Evolutionary conservation across 2,888 invertebrate species (phyloP).

Genomic region (Pilophorus perplexus): DNA sequence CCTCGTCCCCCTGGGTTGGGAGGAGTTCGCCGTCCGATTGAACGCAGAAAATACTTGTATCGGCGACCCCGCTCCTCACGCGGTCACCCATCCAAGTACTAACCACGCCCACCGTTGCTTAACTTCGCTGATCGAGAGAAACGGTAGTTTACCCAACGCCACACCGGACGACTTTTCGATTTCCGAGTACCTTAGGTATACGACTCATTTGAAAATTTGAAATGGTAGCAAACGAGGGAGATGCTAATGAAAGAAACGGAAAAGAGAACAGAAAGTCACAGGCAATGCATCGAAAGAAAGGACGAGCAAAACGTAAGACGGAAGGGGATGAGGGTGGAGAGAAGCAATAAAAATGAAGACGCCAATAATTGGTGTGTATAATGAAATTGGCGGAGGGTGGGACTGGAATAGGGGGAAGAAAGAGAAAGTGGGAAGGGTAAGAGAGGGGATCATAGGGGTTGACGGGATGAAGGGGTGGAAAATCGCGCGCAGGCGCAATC

Average conservation of each 20-base stretch:
- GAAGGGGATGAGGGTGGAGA: background rate
- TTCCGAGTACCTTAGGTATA: no score
- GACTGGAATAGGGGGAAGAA: constrained; percentile 10
- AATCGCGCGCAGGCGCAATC: constrained; percentile 23
- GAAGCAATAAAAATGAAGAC: constrained; percentile 45
- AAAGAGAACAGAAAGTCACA: constrained; percentile 18
- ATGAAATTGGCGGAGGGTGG: constrained; percentile 42
- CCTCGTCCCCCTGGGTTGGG: no score
- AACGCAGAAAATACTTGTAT: no score
- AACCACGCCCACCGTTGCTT: no score
- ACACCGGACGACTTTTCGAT: no score
- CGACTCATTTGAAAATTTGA: no score
- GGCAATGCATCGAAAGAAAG: constrained; percentile 14
- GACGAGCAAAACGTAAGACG: background rate
- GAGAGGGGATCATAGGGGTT: background rate
- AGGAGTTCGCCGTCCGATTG: no score
- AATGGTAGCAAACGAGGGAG: background rate
- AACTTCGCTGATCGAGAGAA: no score
- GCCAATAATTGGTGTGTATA: constrained; percentile 46
- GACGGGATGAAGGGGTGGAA: background rate
- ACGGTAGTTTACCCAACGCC: no score
- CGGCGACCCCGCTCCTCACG: no score
- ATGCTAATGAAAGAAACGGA: no score
- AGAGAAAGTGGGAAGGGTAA: background rate
- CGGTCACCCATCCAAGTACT: no score